Evolutionary conservation across 2,888 invertebrate species (phyloP), one percentile per base, ranked within the genome.

Genomic region (Drosophila atroscutellata): DNA sequence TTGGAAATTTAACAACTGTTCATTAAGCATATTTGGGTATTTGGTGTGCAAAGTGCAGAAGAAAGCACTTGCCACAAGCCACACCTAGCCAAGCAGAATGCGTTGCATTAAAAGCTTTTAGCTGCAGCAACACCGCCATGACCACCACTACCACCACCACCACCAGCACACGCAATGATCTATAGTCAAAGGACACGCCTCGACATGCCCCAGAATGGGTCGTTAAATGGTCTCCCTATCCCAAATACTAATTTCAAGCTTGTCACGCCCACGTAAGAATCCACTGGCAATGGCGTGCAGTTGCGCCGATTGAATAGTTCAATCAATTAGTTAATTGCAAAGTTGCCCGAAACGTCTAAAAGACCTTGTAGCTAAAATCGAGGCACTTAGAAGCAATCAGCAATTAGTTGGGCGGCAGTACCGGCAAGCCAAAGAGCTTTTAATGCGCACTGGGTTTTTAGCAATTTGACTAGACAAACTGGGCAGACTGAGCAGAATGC

Each of bases 251-350:
- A 75, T 59, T 49, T 36, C 49, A 20, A 50, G 63, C 54, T 30
- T 11, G 70, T 70, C 89, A 89, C 84, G 72, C 84, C 84, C 84
- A 68, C 32, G 49, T 70, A 57, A 54, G 18, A 55, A 58, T 24
- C 28, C 37, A 56, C 52, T 61, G 60, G 61, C 62, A 66, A 59
- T 67, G 68, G 57, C 61, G 69, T 77, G 83, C 83, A 81, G 76
- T 81, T 76, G 72, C 63, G 75, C 39, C 77, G 80, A 85, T 85
- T 89, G 85, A 85, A 89, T 84, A 89, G 89, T 89, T 89, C 89
- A 87, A 85, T 89, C 85, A 85, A 85, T 85, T 85, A 89, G 85
- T 87, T 85, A 85, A 85, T 85, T 85, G 85, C 85, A 74, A 59
- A 69, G 72, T 60, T 71, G 82, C 67, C 64, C 68, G 73, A 79